Conservation (phyloP, 2,797 vertebrate genomes). For the Poecilia picta region DNA sequence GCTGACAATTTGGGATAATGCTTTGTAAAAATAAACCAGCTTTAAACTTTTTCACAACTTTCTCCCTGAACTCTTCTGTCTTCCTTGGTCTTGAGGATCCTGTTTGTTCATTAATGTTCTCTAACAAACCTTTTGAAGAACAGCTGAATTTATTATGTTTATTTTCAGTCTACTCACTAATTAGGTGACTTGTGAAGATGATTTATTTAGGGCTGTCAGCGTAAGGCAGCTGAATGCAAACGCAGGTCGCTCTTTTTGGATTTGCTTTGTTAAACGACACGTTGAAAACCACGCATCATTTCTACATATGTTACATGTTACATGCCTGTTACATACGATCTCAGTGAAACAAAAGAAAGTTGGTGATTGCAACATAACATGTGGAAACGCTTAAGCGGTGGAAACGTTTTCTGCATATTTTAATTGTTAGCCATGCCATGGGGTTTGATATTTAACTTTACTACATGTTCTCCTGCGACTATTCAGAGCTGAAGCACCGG, state of each 20-base stretch:
- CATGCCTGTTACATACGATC: background rate
- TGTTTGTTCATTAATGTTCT: background rate
- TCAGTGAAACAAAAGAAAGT: background rate
- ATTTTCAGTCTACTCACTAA: background rate
- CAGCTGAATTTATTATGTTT: background rate
- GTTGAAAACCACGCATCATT: background rate
- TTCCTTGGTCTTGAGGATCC: background rate
- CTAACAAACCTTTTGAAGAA: background rate
- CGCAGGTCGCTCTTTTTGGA: background rate
- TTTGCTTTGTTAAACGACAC: background rate
- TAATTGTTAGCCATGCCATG: constrained; percentile 27
- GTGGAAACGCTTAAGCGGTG: background rate
- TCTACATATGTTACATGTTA: background rate
- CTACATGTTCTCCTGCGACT: constrained; percentile 7
- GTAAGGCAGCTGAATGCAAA: background rate
- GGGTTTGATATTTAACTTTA: constrained; percentile 24
- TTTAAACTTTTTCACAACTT: background rate
- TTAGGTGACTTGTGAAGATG: background rate
- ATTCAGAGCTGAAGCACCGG: constrained; percentile 34
- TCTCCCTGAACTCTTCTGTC: background rate
- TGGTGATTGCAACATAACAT: background rate
- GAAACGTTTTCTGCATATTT: constrained; percentile 12
- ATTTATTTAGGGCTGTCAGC: background rate
- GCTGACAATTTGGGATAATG: background rate
- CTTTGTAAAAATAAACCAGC: background rate